Conservation (phyloP, 2,888 invertebrate genomes). For the Eretmocerus hayati region DNA sequence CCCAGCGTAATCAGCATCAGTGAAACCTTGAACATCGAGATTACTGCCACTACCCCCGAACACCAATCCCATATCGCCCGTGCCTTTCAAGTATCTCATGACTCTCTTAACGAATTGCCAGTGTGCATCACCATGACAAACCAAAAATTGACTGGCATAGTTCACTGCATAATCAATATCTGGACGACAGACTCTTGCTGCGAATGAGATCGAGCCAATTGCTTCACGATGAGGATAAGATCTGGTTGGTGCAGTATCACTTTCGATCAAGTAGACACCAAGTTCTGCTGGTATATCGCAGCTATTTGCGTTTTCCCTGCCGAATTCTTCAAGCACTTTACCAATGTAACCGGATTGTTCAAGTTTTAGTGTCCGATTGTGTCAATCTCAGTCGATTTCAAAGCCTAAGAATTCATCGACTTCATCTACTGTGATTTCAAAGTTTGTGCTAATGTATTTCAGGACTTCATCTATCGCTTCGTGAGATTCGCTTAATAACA, state of each 20-base stretch:
- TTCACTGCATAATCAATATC: slow-evolving; percentile 4
- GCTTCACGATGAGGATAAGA: slow-evolving; percentile 7
- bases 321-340: slow-evolving; percentile 6
- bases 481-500: neutral
- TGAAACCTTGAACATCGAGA: neutral
- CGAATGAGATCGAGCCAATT: neutral
- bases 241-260: too few relatives aligned
- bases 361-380: neutral
- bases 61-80: neutral
- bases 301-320: slow-evolving; percentile 5
- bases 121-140: neutral
- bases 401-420: slow-evolving; percentile 7
- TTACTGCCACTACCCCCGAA: neutral
- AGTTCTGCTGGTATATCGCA: neutral
- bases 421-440: slow-evolving; percentile 5
- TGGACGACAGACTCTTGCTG: neutral
- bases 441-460: neutral
- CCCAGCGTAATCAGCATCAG: neutral
- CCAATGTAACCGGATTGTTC: slow-evolving; percentile 7
- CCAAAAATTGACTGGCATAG: slow-evolving; percentile 3
- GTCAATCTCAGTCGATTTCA: slow-evolving; percentile 4
- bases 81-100: slow-evolving; percentile 1
- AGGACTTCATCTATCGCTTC: slow-evolving; percentile 3
- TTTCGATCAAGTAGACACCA: neutral
- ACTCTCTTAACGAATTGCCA: slow-evolving; percentile 1